Percentiles rank a stretch among this genome's conserved stretches.
Conservation (phyloP, 2,888 invertebrate genomes). For the Ophion costatus region DNA sequence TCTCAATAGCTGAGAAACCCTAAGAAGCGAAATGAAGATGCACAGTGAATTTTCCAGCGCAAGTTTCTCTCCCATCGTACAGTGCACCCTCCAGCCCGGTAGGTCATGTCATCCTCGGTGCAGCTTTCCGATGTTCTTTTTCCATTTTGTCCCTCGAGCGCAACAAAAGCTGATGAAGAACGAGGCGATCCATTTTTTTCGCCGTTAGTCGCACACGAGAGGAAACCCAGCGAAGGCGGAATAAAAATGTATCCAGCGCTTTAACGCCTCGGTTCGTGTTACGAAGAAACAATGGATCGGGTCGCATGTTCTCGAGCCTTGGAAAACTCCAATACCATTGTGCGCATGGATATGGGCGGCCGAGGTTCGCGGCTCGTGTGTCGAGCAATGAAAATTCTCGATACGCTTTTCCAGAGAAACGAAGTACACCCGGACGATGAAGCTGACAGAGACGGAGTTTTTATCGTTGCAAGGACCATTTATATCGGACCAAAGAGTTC, state of each 20-base stretch:
- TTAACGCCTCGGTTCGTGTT: slow-evolving; percentile 31
- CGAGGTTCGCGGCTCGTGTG: slow-evolving; percentile 41
- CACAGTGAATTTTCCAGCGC: neutral
- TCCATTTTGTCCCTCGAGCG: neutral
- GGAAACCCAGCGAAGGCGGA: neutral
- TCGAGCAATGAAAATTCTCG: slow-evolving; percentile 43
- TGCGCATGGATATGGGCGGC: slow-evolving; percentile 5
- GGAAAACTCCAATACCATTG: slow-evolving; percentile 13
- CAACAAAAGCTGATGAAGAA: neutral
- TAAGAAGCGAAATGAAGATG: neutral
- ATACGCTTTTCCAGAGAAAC: slow-evolving; percentile 24
- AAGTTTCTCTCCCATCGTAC: neutral
- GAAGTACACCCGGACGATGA: slow-evolving; percentile 26
- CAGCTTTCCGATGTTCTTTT: neutral
- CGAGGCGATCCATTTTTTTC: slow-evolving; percentile 20
- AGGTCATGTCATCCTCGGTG: neutral
- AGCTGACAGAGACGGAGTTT: slow-evolving; percentile 48
- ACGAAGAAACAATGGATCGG: slow-evolving; percentile 37
- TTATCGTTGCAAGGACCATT: slow-evolving; percentile 62
- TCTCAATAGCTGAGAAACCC: no score
- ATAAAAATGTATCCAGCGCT: slow-evolving; percentile 19
- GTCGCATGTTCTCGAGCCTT: slow-evolving; percentile 1
- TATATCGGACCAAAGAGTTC: slow-evolving; percentile 59
- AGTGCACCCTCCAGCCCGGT: neutral
- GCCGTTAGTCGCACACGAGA: slow-evolving; percentile 3